Evolutionary conservation across 2,113 vertebrate species (phyloP).

Genomic region (Phrynocephalus versicolor): DNA sequence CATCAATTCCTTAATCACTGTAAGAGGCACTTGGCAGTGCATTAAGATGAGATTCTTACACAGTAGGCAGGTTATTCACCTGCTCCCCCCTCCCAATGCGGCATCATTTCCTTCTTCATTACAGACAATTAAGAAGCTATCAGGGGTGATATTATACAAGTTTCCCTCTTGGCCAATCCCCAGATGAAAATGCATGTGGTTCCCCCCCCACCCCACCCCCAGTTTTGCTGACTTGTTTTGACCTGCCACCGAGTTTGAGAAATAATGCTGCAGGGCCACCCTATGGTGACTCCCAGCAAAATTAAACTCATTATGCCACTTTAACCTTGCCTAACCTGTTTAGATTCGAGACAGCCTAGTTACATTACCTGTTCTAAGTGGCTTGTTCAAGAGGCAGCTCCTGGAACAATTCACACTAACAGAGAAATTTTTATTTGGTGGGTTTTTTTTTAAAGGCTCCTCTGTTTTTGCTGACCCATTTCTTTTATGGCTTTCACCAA

Average conservation of each 20-base stretch:
- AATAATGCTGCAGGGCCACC: conserved; percentile 64
- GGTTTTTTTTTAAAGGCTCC: neutral
- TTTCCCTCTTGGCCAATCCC: conserved; percentile 58
- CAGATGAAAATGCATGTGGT: conserved; percentile 60
- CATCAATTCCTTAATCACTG: neutral
- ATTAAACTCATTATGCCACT: conserved; percentile 69
- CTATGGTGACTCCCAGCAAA: conserved; percentile 67
- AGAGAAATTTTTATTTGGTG: neutral
- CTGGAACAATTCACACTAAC: neutral
- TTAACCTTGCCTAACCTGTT: conserved; percentile 73
- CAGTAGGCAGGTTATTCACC: neutral
- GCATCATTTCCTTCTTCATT: conserved; percentile 58
- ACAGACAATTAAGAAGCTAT: conserved; percentile 60
- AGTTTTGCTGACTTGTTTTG: conserved; percentile 70
- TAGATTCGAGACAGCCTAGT: conserved; percentile 47
- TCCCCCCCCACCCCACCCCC: too few relatives aligned
- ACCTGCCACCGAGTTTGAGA: conserved; percentile 68
- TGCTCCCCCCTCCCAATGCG: conserved; percentile 52
- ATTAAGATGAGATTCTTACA: neutral
- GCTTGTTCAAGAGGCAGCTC: conserved; percentile 17
- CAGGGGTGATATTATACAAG: conserved; percentile 52
- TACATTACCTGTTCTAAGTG: conserved; percentile 42
- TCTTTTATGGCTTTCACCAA: neutral
- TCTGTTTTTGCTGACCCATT: neutral
- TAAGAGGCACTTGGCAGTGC: neutral